Evolutionary conservation across 2,797 vertebrate species (phyloP), one percentile per base, ranked within the genome.

Genomic region (Vipera latastei): DNA sequence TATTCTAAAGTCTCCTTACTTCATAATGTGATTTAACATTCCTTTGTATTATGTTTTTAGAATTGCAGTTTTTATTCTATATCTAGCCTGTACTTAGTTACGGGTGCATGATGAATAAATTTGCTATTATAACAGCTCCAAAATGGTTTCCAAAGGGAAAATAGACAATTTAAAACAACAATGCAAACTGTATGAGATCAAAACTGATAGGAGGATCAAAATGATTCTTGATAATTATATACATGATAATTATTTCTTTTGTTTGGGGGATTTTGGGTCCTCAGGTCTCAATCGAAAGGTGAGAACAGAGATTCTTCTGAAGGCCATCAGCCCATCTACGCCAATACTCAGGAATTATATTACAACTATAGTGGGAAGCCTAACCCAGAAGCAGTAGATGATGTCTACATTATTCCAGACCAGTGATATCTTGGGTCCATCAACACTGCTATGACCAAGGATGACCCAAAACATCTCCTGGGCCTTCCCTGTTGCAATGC

Each of bases 301-400:
- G 87, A 1, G 0, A 90, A 0, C 48, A 69, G 18, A 4, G 0
- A 65, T 0, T 0, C 25, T 13, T 0, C 0, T 0, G 61, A 14
- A 0, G 44, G 90, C 18, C 94, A 96, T 0, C 97, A 97, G 32
- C 97, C 97, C 2, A 92, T 98, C 92, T 98, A 98, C 0, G 95
- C 96, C 95, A 98, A 98, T 91, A 91, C 97, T 0, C 91, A 87
- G 86, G 48, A 38, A 0, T 26, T 94, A 12, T 92, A 86, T 51
- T 95, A 92, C 56, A 60, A 18, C 59, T 11, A 5, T 8, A 2
- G 18, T 0, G 53, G 90, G 8, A 4, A 5, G 4, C 16, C 13
- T 2, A 0, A 1, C 0, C 20, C 4, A 0, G 16, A 0, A 2
- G 51, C 92, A 95, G 0, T 96, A 97, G 90, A 91, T 1, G 93